Evolutionary conservation across 92 coral and sea anemone genomes (phyloP).

Genomic region (Meandrina meandrites): DNA sequence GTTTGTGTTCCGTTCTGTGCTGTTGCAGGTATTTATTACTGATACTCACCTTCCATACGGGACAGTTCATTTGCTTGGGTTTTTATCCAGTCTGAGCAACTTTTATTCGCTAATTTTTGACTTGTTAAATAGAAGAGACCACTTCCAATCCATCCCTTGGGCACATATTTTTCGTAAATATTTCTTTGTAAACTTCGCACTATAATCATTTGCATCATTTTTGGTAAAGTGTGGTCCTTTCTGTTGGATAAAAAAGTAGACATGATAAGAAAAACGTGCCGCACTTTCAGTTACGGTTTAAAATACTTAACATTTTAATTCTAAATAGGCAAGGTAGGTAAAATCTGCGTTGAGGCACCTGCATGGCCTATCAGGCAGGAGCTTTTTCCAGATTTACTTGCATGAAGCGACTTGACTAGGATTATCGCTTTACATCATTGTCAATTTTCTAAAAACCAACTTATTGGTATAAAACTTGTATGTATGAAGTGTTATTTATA

Average conservation of each 20-base stretch:
- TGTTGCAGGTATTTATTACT: background rate
- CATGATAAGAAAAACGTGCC: background rate
- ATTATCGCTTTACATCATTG: too few relatives aligned
- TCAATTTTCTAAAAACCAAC: too few relatives aligned
- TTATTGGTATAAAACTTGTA: too few relatives aligned
- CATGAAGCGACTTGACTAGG: too few relatives aligned
- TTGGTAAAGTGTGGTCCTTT: background rate
- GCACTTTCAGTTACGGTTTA: too few relatives aligned
- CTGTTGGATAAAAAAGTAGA: background rate
- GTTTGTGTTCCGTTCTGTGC: background rate
- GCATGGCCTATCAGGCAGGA: too few relatives aligned
- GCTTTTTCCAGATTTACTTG: too few relatives aligned
- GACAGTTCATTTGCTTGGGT: background rate
- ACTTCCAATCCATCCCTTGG: conserved; percentile 29
- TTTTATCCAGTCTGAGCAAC: conserved; percentile 21
- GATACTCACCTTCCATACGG: conserved; percentile 7
- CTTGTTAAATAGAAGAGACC: conserved; percentile 14
- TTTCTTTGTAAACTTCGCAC: conserved; percentile 2
- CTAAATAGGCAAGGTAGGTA: too few relatives aligned
- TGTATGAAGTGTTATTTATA: too few relatives aligned
- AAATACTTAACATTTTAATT: too few relatives aligned
- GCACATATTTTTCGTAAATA: background rate
- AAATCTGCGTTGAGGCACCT: too few relatives aligned
- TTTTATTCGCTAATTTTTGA: background rate
- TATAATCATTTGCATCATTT: background rate